Evolutionary conservation across 2,113 vertebrate species (phyloP).

Genomic region (Corythoichthys intestinalis): DNA sequence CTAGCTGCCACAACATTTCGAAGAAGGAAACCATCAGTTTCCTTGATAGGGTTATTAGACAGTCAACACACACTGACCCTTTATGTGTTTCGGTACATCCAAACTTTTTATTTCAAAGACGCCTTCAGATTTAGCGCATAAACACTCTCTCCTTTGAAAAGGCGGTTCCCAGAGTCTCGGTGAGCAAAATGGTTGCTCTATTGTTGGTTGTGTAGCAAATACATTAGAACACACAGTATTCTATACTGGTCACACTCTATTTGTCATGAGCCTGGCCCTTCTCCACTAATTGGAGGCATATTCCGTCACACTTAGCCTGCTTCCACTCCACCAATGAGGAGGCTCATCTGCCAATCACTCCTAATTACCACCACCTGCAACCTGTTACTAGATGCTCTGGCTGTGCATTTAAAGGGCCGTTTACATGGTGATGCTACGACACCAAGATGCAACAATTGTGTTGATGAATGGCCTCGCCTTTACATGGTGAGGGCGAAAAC

Average conservation of each 20-base stretch:
- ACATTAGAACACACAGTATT: background rate
- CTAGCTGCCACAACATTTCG: constrained; percentile 24
- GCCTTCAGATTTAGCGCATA: constrained; percentile 21
- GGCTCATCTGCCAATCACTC: too few relatives aligned
- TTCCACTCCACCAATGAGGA: too few relatives aligned
- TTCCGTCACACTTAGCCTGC: too few relatives aligned
- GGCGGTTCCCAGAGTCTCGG: background rate
- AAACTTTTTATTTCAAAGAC: constrained; percentile 34
- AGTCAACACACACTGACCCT: constrained; percentile 27
- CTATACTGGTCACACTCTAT: background rate
- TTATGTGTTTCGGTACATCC: constrained; percentile 39
- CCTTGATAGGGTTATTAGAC: constrained; percentile 34
- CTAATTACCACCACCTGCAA: too few relatives aligned
- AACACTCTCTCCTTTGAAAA: background rate
- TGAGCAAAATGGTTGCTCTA: background rate
- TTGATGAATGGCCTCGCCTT: too few relatives aligned
- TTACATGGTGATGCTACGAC: too few relatives aligned
- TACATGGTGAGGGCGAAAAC: too few relatives aligned
- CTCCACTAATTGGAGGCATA: too few relatives aligned
- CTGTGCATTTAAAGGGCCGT: too few relatives aligned
- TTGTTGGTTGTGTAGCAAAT: background rate
- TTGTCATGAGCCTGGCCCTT: too few relatives aligned
- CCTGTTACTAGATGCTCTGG: too few relatives aligned
- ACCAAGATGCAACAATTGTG: too few relatives aligned
- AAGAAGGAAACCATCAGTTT: constrained; percentile 20